Conservation (phyloP, 1,140 invertebrate genomes). For the Lordiphosa mommai region DNA sequence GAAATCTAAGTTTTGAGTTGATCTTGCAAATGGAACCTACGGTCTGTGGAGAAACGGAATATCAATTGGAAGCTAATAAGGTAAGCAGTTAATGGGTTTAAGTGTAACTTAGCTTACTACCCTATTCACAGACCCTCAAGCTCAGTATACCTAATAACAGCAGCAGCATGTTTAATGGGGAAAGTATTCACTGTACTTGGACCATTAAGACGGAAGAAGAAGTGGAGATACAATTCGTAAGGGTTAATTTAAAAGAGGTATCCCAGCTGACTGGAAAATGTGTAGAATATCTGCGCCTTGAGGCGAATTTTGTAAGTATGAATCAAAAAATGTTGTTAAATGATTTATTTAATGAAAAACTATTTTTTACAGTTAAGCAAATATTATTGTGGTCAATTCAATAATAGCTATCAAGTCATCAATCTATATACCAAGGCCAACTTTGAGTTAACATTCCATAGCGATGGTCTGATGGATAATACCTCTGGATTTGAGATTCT, state of each 20-base stretch:
- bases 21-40: slow-evolving; percentile 81
- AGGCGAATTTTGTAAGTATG: slow-evolving; percentile 13
- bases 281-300: slow-evolving; percentile 43
- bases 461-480: slow-evolving; percentile 6
- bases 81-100: not conserved
- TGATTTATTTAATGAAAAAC: not conserved
- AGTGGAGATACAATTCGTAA: slow-evolving; percentile 31
- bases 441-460: slow-evolving; percentile 56
- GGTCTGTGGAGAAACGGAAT: slow-evolving; percentile 63
- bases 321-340: no score
- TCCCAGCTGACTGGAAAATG: slow-evolving; percentile 56
- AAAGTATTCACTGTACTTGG: slow-evolving; percentile 55
- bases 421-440: no score
- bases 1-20: slow-evolving; percentile 81
- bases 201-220: slow-evolving; percentile 2
- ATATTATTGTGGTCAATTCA: slow-evolving; percentile 37
- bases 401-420: slow-evolving; percentile 10
- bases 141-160: slow-evolving; percentile 4
- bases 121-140: slow-evolving; percentile 12
- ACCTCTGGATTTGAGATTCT: slow-evolving; percentile 15
- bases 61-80: slow-evolving; percentile 13
- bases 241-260: slow-evolving; percentile 30
- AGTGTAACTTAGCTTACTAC: no score
- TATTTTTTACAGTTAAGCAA: not conserved
- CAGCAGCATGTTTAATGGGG: slow-evolving; percentile 9